Conservation (phyloP, 1,140 invertebrate species). For the Drosophila nikananu region DNA sequence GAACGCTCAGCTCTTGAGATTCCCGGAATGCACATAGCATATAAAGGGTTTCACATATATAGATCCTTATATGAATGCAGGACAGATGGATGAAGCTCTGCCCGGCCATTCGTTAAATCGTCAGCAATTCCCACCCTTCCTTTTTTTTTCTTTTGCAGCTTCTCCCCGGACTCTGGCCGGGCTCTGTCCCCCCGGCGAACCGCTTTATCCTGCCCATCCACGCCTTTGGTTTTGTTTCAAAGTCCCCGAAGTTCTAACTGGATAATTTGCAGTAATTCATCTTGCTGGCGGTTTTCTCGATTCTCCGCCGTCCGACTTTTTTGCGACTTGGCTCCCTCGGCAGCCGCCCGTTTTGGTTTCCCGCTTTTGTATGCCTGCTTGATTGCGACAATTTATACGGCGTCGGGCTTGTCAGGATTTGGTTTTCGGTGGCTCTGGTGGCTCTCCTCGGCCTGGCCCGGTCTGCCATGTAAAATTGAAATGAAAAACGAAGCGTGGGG, state of each 20-base stretch:
- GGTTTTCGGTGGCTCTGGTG: constrained; percentile 52
- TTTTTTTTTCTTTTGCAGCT: neutral
- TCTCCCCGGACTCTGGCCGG: neutral
- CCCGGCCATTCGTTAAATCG: constrained; percentile 51
- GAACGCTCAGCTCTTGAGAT: constrained; percentile 29
- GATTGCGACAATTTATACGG: constrained; percentile 78
- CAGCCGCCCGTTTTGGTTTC: constrained; percentile 18
- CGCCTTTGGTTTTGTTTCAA: constrained; percentile 57
- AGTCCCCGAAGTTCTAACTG: constrained; percentile 68
- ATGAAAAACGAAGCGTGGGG: constrained; percentile 24
- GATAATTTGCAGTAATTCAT: constrained; percentile 82
- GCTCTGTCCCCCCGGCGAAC: constrained; percentile 12
- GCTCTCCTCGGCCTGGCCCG: neutral
- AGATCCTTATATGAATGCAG: constrained; percentile 23
- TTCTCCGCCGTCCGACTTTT: constrained; percentile 24
- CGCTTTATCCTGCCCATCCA: constrained; percentile 36
- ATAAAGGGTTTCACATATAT: too few species aligned
- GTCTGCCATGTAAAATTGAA: constrained; percentile 54
- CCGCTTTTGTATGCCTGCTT: constrained; percentile 56
- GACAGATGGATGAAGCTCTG: constrained; percentile 32
- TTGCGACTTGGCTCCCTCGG: constrained; percentile 4
- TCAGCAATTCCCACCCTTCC: constrained; percentile 31
- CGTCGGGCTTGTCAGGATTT: constrained; percentile 66
- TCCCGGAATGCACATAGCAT: constrained; percentile 30
- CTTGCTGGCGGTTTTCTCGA: constrained; percentile 64